Conservation (phyloP, 2,888 invertebrate species). For the Napeogenes sylphis region DNA sequence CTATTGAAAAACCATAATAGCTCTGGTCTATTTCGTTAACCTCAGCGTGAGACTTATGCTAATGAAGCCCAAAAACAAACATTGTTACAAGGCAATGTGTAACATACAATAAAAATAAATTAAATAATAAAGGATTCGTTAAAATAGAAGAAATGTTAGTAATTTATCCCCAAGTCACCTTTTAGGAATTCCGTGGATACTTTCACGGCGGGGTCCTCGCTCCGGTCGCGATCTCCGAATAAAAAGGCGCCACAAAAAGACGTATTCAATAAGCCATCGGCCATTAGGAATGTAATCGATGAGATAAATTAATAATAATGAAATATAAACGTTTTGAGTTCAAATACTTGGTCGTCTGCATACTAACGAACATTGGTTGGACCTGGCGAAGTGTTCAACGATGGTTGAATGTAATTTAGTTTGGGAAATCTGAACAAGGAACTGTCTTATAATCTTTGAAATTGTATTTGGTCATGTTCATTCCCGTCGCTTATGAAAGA, state of each 20-base stretch:
- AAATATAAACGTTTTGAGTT: conserved; percentile 53
- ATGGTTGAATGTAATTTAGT: too few relatives aligned
- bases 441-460: too few relatives aligned
- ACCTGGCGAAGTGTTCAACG: too few relatives aligned
- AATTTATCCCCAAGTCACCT: conserved; percentile 78
- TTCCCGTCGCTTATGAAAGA: too few relatives aligned
- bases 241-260: conserved; percentile 77
- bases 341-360: conserved; percentile 9
- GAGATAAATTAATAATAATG: conserved; percentile 75
- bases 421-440: too few relatives aligned
- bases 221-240: conserved; percentile 73
- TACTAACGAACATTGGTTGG: not conserved
- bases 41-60: conserved; percentile 73
- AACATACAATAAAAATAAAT: conserved; percentile 77
- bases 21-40: conserved; percentile 47
- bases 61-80: conserved; percentile 76
- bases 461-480: too few relatives aligned
- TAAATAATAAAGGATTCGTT: conserved; percentile 78
- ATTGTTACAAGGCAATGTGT: conserved; percentile 76
- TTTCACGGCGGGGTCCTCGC: conserved; percentile 69
- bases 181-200: conserved; percentile 75
- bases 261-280: conserved; percentile 74
- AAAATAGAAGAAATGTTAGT: conserved; percentile 76
- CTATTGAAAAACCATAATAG: conserved; percentile 65
- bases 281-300: conserved; percentile 75